phyloP scores from a whole-genome alignment of 1,140 invertebrate genomes.

The Dufourea novaeangliae region DNA sequence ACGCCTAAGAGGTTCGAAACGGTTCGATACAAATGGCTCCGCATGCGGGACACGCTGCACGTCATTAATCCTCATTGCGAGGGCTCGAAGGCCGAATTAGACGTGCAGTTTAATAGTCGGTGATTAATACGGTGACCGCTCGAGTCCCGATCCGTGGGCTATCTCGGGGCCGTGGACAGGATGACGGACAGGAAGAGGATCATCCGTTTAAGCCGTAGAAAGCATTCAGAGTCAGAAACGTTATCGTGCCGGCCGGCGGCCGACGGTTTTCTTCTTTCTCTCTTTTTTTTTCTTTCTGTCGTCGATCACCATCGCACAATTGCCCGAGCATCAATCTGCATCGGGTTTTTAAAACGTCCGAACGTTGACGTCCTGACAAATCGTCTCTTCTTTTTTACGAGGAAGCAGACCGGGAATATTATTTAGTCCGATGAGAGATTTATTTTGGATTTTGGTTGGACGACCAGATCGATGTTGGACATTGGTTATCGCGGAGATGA shows the following conservation, averaged over 20 bases:
- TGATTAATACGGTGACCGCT: conserved; percentile 67
- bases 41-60: conserved; percentile 66
- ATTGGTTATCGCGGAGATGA: not conserved
- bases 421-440: conserved; percentile 17
- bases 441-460: not conserved
- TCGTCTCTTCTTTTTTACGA: conserved; percentile 1
- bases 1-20: conserved; percentile 63
- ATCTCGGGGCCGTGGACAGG: conserved; percentile 47
- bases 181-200: conserved; percentile 66
- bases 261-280: not conserved
- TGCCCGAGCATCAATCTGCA: conserved; percentile 30
- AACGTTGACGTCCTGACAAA: conserved; percentile 19
- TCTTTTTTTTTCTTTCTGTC: not conserved
- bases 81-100: conserved; percentile 73
- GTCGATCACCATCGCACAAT: conserved; percentile 33
- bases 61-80: conserved; percentile 79
- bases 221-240: conserved; percentile 37
- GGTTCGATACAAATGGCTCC: conserved; percentile 70
- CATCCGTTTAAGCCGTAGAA: conserved; percentile 53
- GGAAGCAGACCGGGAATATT: not conserved
- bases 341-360: conserved; percentile 35
- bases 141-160: conserved; percentile 61
- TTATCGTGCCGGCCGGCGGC: conserved; percentile 35
- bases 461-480: not conserved
- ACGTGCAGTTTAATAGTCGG: conserved; percentile 63